Percentiles rank a stretch among this genome's conserved stretches.
Conservation (phyloP, 1,140 invertebrate species). For the Eumeta japonica region DNA sequence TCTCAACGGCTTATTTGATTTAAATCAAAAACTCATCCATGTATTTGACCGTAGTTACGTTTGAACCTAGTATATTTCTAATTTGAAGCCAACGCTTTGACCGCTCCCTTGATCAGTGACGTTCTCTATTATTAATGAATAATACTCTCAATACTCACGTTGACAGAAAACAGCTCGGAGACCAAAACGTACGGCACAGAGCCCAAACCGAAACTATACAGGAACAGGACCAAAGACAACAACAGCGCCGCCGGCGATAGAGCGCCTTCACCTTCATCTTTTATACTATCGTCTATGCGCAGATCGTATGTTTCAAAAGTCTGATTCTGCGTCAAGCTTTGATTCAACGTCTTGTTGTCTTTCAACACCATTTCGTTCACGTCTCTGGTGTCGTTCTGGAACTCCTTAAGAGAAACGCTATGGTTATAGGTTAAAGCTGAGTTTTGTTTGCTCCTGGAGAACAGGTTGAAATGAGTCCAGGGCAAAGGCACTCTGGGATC, state of each 20-base stretch:
- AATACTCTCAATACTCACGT: too few species aligned
- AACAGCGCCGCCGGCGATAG: conserved; percentile 35
- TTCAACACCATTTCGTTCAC: too few species aligned
- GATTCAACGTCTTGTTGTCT: neutral
- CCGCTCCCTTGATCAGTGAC: too few species aligned
- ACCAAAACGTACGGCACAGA: conserved; percentile 47
- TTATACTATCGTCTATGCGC: conserved; percentile 4
- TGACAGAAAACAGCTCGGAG: conserved; percentile 42
- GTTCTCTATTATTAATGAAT: too few species aligned
- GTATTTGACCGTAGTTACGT: too few species aligned
- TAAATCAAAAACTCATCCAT: too few species aligned
- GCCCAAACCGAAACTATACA: conserved; percentile 47
- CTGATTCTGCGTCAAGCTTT: neutral
- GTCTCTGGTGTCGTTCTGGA: conserved; percentile 16
- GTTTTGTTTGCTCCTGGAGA: conserved; percentile 24
- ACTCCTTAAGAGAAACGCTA: too few species aligned
- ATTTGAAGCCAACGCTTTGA: too few species aligned
- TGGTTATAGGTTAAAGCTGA: too few species aligned
- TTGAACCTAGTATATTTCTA: too few species aligned
- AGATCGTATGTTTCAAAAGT: neutral
- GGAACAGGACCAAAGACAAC: conserved; percentile 35
- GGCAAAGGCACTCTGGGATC: conserved; percentile 33
- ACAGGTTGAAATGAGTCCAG: too few species aligned
- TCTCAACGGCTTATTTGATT: too few species aligned
- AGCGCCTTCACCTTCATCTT: conserved; percentile 1